Evolutionary conservation across 2,797 vertebrate genomes (phyloP), one percentile per base, ranked within the genome.

Genomic region (Neolamprologus multifasciatus): DNA sequence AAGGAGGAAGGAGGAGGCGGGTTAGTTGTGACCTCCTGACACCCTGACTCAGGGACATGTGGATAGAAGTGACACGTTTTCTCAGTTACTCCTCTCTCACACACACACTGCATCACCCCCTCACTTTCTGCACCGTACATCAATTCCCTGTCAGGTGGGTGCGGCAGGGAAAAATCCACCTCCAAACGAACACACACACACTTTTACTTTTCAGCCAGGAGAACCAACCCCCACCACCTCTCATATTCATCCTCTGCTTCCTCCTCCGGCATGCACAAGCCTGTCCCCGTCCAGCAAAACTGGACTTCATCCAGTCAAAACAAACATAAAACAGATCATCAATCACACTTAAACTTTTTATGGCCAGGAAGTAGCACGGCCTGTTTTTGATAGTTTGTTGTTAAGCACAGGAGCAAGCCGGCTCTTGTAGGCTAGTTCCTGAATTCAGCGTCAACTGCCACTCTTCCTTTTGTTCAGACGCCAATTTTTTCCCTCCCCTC

Each of bases 231-330:
- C 33, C 21, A 40, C n/a, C 43, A 26, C 48, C 64, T 76, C 69
- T 76, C 69, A 76, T 76, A 79, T 84, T 86, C 88, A 90, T 86
- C 87, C 88, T 79, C 31, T 2, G 26, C 83, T 94, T 95, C 91
- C 91, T 92, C 87, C 87, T 45, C 54, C 74, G 33, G 91, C 92
- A 69, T 87, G 93, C 92, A 79, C 62, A 82, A 85, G 92, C 86
- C 83, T 88, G 89, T 92, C 91, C 91, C 87, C 81, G 29, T 94
- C 89, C 91, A 81, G 88, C 88, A 80, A 84, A 93, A 85, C 91
- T 95, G 95, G 94, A 93, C 89, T 78, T 6, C 88, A 84, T 95
- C 94, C 94, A 96, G 94, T 92, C 93, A 92, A 94, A 95, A 94
- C 94, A 95, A 96, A 93, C 94, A 90, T 93, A 80, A 95, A 94